phyloP scores from a whole-genome alignment of 2,113 vertebrate genomes.

The Dipodomys stephensi region DNA sequence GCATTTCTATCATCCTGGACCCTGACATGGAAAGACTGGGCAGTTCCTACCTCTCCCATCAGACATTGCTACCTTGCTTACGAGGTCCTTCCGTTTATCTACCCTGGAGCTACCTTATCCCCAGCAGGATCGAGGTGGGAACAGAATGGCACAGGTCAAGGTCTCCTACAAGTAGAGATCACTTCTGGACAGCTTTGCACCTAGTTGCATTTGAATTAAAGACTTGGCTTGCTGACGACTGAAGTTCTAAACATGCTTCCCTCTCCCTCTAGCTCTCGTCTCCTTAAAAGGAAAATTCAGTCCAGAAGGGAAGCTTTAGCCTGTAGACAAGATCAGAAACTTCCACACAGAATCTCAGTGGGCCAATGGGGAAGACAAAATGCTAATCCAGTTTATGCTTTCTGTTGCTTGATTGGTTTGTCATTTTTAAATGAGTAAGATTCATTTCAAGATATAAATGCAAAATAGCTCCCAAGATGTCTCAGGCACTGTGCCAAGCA shows the following conservation, averaged over 20 bases:
- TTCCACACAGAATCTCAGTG: neutral
- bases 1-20: neutral
- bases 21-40: neutral
- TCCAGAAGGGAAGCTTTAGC: neutral
- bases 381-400: neutral
- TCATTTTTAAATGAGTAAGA: slow-evolving; percentile 7
- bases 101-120: neutral
- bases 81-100: neutral
- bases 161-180: neutral
- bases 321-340: neutral
- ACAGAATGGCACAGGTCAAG: neutral
- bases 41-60: no score
- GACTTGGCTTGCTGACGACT: neutral
- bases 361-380: neutral
- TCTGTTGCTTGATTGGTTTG: neutral
- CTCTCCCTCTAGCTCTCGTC: neutral
- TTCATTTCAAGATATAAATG: slow-evolving; percentile 49
- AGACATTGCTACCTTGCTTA: neutral
- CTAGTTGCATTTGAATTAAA: neutral
- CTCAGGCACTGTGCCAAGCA: neutral
- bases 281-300: slow-evolving; percentile 20
- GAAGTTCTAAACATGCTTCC: neutral
- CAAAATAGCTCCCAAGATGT: slow-evolving; percentile 43
- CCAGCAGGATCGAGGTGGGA: accelerated
- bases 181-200: neutral